Conservation (phyloP, 2,888 invertebrate species). For the Ennomos erosarius region DNA sequence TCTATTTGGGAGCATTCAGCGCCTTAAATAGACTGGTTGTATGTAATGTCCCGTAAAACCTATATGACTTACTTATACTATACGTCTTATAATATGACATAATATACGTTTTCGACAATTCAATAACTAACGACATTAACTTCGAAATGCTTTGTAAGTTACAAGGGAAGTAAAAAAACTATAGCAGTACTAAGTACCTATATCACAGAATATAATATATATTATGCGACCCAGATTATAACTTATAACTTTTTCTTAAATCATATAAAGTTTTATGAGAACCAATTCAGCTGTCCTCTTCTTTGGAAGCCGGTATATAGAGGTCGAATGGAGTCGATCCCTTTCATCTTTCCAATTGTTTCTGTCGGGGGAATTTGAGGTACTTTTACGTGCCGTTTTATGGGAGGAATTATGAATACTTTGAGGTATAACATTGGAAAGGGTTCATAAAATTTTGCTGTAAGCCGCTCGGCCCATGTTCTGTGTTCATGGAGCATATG, state of each 20-base stretch:
- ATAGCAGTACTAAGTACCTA: too few species aligned
- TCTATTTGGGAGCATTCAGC: too few species aligned
- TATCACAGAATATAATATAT: neutral
- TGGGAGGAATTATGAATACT: conserved; percentile 52
- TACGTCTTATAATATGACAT: too few species aligned
- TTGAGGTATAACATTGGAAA: conserved; percentile 49
- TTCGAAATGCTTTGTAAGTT: neutral
- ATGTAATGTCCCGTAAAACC: too few species aligned
- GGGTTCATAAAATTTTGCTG: conserved; percentile 55
- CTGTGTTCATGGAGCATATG: conserved; percentile 44
- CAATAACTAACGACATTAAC: neutral
- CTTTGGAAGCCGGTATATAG: conserved; percentile 39
- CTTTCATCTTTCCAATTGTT: conserved; percentile 40
- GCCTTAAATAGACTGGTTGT: neutral
- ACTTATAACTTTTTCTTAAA: conserved; percentile 25
- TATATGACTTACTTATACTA: too few species aligned
- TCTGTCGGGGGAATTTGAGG: conserved; percentile 24
- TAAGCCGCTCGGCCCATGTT: conserved; percentile 44
- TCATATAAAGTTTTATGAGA: conserved; percentile 42
- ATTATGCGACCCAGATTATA: conserved; percentile 12
- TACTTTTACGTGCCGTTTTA: conserved; percentile 35
- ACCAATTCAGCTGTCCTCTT: conserved; percentile 42
- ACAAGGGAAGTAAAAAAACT: neutral
- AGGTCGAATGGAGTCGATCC: conserved; percentile 33
- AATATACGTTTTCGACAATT: too few species aligned